A percentile compares a stretch with the other conserved stretches of the same genome.
Evolutionary conservation across 2,797 vertebrate genomes (phyloP).

Genomic region (Acanthurus leucopareius): DNA sequence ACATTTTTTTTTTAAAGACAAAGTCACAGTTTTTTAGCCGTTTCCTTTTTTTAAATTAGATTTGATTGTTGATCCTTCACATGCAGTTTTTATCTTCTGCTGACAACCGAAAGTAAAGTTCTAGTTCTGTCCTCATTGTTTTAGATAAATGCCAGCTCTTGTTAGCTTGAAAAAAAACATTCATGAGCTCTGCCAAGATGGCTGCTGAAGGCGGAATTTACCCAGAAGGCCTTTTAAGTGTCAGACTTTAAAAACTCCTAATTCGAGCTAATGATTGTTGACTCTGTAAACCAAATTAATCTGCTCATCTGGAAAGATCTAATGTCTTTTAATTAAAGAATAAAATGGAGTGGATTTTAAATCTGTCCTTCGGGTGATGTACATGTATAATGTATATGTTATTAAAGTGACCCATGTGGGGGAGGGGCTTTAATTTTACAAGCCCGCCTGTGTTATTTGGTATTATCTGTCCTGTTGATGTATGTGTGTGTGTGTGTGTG

Average conservation of each 20-base stretch:
- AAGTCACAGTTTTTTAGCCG: too few species aligned
- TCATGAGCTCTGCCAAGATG: too few species aligned
- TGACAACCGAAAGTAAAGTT: too few species aligned
- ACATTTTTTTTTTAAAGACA: too few species aligned
- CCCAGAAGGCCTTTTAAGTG: neutral
- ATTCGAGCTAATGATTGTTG: neutral
- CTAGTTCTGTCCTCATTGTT: too few species aligned
- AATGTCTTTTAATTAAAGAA: neutral
- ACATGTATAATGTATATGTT: neutral
- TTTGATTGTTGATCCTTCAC: too few species aligned
- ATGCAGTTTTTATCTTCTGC: too few species aligned
- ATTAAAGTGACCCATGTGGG: neutral
- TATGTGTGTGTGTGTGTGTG: neutral
- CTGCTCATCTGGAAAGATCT: neutral
- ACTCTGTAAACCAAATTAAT: neutral
- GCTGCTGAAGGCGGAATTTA: too few species aligned
- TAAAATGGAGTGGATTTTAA: neutral
- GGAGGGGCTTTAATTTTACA: neutral
- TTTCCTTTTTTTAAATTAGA: too few species aligned
- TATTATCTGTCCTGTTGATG: neutral
- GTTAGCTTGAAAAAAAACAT: too few species aligned
- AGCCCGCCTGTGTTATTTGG: neutral
- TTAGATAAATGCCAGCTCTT: too few species aligned
- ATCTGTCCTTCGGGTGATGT: neutral
- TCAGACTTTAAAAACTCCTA: neutral